Evolutionary conservation across 1,140 invertebrate species (phyloP), one percentile per base, ranked within the genome.

Genomic region (Drosophila pseudoobscura): DNA sequence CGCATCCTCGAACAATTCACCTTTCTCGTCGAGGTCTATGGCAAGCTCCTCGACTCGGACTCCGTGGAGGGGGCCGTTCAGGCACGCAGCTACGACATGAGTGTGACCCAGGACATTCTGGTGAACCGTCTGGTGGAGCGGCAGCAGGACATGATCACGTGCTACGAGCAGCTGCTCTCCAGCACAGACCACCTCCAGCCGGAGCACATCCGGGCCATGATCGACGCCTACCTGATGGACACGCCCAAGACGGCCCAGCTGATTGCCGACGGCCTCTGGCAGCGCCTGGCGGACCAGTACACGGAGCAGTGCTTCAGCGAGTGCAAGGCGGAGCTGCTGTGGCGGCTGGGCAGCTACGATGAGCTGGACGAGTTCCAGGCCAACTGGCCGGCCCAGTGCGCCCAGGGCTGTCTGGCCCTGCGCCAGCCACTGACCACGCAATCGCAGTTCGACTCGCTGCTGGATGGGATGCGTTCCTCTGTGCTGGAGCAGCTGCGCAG

Each of bases 291-390:
- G 80, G 93, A 92, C 91, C 92, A 72, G 73, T 92, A 82, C 74
- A 91, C 89, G 13, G 92, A 91, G 69, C 92, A 92, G 49, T 91
- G 87, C 47, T 92, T 94, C 31, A 93, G 94, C 70, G 94, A 95
- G 68, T 93, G 96, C 52, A 93, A 95, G 63, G 94, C 96, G 1
- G 98, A 99, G 91, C 95, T 97, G 1, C 93, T 97, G 22, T 99
- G 97, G 97, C 95, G 96, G 75, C 92, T 99, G 6, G 95, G 96
- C 4, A 94, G 95, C 68, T 98, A 97, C 92, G 95, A 96, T 31
- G 94, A 95, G 63, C 89, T 98, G 1, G 94, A 96, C n/a, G 92
- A 94, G 51, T 41, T 71, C 11, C 58, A 77, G 47, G 90, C 93
- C 39, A 90, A 91, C 35, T 92, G 91, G 73, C 91, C 82, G 20